Conservation (phyloP, 2,797 vertebrate species). For the Hybognathus amarus region DNA sequence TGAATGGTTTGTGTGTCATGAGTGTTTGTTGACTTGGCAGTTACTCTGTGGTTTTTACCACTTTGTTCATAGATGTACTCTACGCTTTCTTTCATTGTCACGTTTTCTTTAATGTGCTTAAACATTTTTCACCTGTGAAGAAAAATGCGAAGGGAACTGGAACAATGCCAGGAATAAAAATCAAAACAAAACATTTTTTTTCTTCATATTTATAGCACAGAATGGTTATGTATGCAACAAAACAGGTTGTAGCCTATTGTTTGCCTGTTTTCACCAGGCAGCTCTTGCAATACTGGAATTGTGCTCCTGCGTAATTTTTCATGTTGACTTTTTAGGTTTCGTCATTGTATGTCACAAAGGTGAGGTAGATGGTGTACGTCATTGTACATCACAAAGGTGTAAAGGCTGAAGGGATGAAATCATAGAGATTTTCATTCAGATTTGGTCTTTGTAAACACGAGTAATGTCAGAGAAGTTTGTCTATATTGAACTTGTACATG, state of each 20-base stretch:
- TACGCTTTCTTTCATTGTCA: background rate
- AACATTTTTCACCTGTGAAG: background rate
- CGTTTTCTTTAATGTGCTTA: background rate
- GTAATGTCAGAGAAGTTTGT: background rate
- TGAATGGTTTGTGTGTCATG: background rate
- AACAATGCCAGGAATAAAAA: conserved; percentile 8
- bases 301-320: background rate
- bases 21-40: background rate
- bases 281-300: conserved; percentile 35
- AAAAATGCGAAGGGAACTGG: background rate
- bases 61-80: background rate
- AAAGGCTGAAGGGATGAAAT: conserved; percentile 7
- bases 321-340: background rate
- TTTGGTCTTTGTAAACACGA: background rate
- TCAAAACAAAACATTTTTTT: background rate
- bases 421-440: background rate
- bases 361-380: too few relatives aligned
- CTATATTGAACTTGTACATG: background rate
- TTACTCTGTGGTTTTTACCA: conserved; percentile 6
- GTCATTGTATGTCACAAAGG: conserved; percentile 11
- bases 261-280: background rate
- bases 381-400: conserved; percentile 3
- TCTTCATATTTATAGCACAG: background rate
- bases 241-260: conserved; percentile 17
- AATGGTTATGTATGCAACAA: background rate